Conservation (phyloP, 2,888 invertebrate genomes). For the Hypercompe scribonia region DNA sequence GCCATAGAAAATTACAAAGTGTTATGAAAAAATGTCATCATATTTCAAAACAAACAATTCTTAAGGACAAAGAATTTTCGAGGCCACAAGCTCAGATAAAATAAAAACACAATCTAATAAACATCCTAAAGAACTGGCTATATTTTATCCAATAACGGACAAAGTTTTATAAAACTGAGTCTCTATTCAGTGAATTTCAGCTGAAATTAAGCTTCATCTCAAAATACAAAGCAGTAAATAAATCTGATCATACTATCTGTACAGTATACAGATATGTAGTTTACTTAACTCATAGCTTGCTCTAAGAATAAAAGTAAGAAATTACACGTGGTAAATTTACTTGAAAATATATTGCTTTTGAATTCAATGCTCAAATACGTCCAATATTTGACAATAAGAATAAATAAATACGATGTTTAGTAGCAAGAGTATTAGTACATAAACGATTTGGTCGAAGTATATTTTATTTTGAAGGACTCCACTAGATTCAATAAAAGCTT, state of each 20-base stretch:
- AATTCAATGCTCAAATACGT: neutral
- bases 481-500: neutral
- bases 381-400: slow-evolving; percentile 1
- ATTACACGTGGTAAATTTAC: neutral
- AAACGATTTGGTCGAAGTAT: neutral
- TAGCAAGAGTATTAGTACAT: neutral
- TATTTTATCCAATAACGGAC: slow-evolving; percentile 1
- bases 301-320: slow-evolving; percentile 18
- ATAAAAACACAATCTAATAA: neutral
- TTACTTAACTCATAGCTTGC: too few species aligned
- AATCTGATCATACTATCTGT: slow-evolving; percentile 31
- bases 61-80: neutral
- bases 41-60: neutral
- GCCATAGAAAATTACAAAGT: too few species aligned
- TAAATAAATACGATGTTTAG: slow-evolving; percentile 3
- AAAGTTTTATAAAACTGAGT: slow-evolving; percentile 23
- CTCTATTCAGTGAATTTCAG: slow-evolving; percentile 25
- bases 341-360: neutral
- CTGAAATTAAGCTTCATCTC: slow-evolving; percentile 39
- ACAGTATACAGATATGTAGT: too few species aligned
- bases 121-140: neutral
- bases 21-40: neutral
- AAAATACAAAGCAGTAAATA: slow-evolving; percentile 52
- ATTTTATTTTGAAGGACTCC: neutral
- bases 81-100: neutral